phyloP scores from a whole-genome alignment of 2,797 vertebrate genomes.

The Lates japonicus region DNA sequence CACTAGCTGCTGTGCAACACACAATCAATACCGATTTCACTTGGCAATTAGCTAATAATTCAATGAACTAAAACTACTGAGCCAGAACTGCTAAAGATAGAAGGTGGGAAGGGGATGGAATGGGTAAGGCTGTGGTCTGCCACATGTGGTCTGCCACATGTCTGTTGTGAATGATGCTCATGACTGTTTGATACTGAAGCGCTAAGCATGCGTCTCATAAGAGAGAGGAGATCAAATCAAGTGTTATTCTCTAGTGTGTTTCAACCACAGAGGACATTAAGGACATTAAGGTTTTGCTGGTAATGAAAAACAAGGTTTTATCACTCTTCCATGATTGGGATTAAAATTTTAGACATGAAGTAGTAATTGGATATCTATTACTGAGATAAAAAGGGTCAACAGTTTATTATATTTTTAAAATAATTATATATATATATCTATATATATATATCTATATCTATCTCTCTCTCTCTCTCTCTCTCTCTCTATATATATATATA shows the following conservation, averaged over 20 bases:
- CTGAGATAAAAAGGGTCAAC: background rate
- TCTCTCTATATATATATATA: too few relatives aligned
- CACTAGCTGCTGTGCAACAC: constrained; percentile 68
- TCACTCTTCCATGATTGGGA: background rate
- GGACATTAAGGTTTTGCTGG: constrained; percentile 40
- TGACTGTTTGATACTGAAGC: constrained; percentile 20
- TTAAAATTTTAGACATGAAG: background rate
- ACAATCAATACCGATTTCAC: constrained; percentile 85
- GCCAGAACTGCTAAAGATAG: constrained; percentile 59
- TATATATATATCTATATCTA: too few relatives aligned
- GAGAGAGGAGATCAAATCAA: constrained; percentile 28
- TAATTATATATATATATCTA: too few relatives aligned
- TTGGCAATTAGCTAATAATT: constrained; percentile 88
- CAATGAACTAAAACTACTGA: constrained; percentile 62
- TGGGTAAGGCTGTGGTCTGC: constrained; percentile 6
- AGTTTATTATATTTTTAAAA: background rate
- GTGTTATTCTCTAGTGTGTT: constrained; percentile 22
- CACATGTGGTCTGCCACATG: constrained; percentile 15
- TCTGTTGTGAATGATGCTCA: constrained; percentile 28
- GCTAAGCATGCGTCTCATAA: constrained; percentile 8
- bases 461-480: too few relatives aligned
- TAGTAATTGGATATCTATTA: background rate
- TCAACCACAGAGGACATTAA: constrained; percentile 48
- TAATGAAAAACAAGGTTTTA: constrained; percentile 13
- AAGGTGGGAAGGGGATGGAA: constrained; percentile 1